Percentiles rank a stretch among this genome's conserved stretches.
Conservation (phyloP, 2,888 invertebrate genomes). For the Parnassius orleans region DNA sequence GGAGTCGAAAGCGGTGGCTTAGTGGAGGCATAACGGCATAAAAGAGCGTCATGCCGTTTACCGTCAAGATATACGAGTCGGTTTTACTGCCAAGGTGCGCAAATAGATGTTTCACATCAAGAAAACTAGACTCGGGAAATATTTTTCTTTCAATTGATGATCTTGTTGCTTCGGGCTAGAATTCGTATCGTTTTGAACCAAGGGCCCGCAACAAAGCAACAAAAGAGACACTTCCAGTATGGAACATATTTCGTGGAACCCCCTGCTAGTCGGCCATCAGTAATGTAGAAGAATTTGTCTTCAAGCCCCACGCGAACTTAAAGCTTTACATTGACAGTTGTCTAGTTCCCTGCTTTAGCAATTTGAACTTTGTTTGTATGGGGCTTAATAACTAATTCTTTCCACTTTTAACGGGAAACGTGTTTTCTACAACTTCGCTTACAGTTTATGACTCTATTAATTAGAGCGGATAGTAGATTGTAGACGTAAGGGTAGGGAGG, state of each 20-base stretch:
- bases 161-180: too few relatives aligned
- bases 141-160: too few relatives aligned
- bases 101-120: too few relatives aligned
- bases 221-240: background rate
- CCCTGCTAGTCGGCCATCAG: background rate
- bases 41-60: too few relatives aligned
- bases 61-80: too few relatives aligned
- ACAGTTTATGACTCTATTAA: background rate
- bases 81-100: too few relatives aligned
- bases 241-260: background rate
- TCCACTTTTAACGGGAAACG: background rate
- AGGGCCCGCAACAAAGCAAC: background rate
- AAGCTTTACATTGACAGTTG: background rate
- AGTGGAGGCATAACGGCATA: too few relatives aligned
- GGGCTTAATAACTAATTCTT: background rate
- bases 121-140: too few relatives aligned
- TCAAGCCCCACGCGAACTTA: background rate
- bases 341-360: background rate
- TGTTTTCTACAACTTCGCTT: background rate
- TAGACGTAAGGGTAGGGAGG: too few relatives aligned
- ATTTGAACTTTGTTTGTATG: slow-evolving; percentile 4
- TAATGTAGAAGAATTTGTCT: slow-evolving; percentile 14
- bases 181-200: too few relatives aligned
- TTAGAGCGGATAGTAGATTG: background rate
- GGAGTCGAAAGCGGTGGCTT: too few relatives aligned